Percentiles rank a stretch among this genome's conserved stretches.
phyloP scores from a whole-genome alignment of 1,140 invertebrate species.

The Nixonia krombeini region DNA sequence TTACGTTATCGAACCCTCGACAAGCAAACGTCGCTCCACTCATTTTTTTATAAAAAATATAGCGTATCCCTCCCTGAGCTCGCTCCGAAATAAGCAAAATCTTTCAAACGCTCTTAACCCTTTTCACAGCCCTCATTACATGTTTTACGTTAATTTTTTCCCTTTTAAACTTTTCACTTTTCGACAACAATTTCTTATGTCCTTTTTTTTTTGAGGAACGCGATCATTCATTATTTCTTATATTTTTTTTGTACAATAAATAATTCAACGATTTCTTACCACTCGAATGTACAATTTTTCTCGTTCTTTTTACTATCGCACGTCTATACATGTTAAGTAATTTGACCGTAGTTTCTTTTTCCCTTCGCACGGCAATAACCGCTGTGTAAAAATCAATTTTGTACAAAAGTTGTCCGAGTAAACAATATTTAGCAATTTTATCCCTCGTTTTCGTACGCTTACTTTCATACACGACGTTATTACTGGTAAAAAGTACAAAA shows the following conservation, averaged over 20 bases:
- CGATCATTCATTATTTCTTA: conserved; percentile 19
- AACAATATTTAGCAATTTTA: neutral
- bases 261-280: conserved; percentile 65
- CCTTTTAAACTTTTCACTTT: conserved; percentile 34
- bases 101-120: conserved; percentile 36
- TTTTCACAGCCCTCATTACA: conserved; percentile 70
- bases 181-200: conserved; percentile 15
- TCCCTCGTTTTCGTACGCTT: neutral
- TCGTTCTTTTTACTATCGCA: neutral
- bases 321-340: conserved; percentile 59
- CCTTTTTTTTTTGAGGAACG: conserved; percentile 25
- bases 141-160: conserved; percentile 33
- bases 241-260: conserved; percentile 66
- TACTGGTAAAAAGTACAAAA: conserved; percentile 32
- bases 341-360: conserved; percentile 52
- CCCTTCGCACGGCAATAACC: no score
- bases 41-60: conserved; percentile 53
- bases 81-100: conserved; percentile 50
- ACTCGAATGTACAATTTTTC: no score
- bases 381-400: conserved; percentile 53
- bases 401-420: conserved; percentile 39
- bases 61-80: conserved; percentile 62
- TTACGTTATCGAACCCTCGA: conserved; percentile 57
- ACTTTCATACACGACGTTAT: conserved; percentile 17
- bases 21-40: conserved; percentile 50